Evolutionary conservation across 2,113 vertebrate species (phyloP).

Genomic region (Narcine bancroftii): DNA sequence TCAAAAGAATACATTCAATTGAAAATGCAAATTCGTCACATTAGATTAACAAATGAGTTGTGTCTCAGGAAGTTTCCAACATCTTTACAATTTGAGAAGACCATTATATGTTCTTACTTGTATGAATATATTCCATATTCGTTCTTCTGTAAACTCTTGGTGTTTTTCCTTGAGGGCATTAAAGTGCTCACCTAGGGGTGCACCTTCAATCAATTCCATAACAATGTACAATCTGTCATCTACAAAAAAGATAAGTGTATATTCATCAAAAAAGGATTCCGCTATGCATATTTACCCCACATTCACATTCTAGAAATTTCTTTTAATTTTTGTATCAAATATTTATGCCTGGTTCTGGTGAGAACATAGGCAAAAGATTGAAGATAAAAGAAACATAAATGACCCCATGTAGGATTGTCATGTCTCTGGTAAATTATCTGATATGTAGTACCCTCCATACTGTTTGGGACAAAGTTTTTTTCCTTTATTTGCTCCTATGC

Average conservation of each 20-base stretch:
- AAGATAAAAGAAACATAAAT: too few species aligned
- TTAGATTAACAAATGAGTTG: neutral
- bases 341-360: neutral
- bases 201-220: constrained; percentile 82
- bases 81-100: neutral
- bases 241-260: constrained; percentile 42
- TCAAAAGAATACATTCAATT: neutral
- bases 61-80: neutral
- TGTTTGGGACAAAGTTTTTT: too few species aligned
- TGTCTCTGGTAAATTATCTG: neutral
- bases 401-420: neutral
- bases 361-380: neutral
- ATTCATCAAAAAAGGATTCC: neutral
- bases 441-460: too few species aligned
- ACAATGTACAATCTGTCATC: constrained; percentile 77
- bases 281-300: neutral
- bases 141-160: constrained; percentile 70
- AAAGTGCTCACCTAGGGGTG: constrained; percentile 69
- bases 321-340: neutral
- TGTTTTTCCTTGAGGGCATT: constrained; percentile 78
- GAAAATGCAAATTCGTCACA: neutral
- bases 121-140: constrained; percentile 81
- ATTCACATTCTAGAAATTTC: neutral
- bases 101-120: constrained; percentile 55
- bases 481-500: too few species aligned